Evolutionary conservation across 2,113 vertebrate genomes (phyloP).

Genomic region (Ctenodactylus gundi): DNA sequence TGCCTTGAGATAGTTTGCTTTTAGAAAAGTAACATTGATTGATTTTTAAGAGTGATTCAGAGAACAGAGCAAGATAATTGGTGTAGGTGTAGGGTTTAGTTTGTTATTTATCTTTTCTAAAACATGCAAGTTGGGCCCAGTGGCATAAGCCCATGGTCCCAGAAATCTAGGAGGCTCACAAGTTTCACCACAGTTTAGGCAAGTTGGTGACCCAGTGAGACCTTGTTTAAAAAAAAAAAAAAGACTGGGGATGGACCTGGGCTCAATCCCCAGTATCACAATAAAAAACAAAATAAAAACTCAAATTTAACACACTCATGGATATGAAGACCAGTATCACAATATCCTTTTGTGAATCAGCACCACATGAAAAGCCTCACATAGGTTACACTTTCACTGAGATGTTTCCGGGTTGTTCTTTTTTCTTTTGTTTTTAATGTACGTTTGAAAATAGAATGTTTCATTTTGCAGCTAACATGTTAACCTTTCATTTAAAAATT

Average conservation of each 20-base stretch:
- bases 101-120: not conserved
- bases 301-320: not conserved
- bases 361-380: not conserved
- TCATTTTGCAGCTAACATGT: not conserved
- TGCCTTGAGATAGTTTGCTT: not conserved
- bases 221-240: no score
- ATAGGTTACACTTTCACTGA: not conserved
- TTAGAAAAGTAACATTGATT: conserved; percentile 6
- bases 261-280: no score
- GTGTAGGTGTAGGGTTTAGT: not conserved
- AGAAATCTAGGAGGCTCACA: no score
- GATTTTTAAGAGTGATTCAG: conserved; percentile 2
- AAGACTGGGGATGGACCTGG: no score
- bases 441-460: not conserved
- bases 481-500: not conserved
- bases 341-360: not conserved
- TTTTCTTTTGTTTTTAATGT: not conserved
- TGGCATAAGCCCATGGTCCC: no score
- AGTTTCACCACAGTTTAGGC: no score
- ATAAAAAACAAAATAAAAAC: not conserved
- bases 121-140: no score
- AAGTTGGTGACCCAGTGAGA: no score
- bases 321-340: not conserved
- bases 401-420: not conserved
- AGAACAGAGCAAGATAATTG: not conserved